These are phyloP conservation scores for Stichodactyla mertensii DNA, from an alignment of 64 coral and sea anemone genomes.

Conservation along the genomic window DNA sequence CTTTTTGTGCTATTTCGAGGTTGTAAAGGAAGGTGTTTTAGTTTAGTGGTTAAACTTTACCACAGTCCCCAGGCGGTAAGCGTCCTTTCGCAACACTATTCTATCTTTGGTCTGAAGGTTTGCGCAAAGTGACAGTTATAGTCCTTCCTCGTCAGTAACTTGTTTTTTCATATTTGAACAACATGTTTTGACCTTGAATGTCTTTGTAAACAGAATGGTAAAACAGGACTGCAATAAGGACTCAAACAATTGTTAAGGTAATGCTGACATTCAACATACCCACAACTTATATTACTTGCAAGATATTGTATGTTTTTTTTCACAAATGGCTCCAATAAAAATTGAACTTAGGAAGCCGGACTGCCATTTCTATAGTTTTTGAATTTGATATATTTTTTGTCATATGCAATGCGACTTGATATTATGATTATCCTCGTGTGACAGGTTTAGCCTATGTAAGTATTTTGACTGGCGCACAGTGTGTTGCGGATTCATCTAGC, in stretches of 20 bases:
- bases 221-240: not conserved
- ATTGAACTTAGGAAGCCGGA: too few species aligned
- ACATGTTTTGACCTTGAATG: not conserved
- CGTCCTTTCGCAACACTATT: not conserved
- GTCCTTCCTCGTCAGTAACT: not conserved
- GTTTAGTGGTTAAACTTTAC: not conserved
- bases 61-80: not conserved
- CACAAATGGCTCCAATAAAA: too few species aligned
- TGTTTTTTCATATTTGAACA: not conserved
- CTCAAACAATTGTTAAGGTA: not conserved
- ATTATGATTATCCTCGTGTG: too few species aligned
- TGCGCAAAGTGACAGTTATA: not conserved
- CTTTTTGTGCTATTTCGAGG: not conserved
- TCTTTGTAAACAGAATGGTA: not conserved
- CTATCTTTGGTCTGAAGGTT: constrained; percentile 8
- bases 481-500: not conserved
- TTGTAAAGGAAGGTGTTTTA: not conserved
- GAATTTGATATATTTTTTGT: too few species aligned
- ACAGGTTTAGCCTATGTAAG: too few species aligned
- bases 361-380: too few species aligned
- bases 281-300: too few species aligned
- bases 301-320: too few species aligned
- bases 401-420: too few species aligned
- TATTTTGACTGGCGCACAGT: not conserved
- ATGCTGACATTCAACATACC: not conserved